Evolutionary conservation across 1,140 invertebrate genomes (phyloP), one percentile per base, ranked within the genome.

Genomic region (Caenorhabditis briggsae): DNA sequence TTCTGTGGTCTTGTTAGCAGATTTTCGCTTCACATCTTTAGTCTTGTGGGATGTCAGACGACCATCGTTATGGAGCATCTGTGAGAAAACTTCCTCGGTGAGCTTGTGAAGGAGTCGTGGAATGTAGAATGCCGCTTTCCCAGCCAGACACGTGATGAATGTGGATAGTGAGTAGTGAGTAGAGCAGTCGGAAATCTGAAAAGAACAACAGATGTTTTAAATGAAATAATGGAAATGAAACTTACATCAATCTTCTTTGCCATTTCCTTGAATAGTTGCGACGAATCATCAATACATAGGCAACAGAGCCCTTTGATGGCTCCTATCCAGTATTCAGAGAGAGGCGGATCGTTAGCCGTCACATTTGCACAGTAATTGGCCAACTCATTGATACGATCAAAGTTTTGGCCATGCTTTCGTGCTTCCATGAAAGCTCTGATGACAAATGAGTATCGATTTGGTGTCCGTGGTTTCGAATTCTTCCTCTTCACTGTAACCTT

Each of bases 321-420:
- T 0, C 41, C 58, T n/a, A 87, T 61, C 86, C 86, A 87, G 25
- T 87, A 85, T 18, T 87, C 83, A 5, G 86, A 85, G 0, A 87
- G 43, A 0, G 61, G 46, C 18, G 86, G 83, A 58, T 78, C 43
- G 18, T 87, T 85, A 6, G 86, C 86, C 1, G 86, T 78, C 9
- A 84, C 41, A 43, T 84, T 58, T 48, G 64, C 82, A 82, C 86
- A 87, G 48, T 65, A 87, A 25, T 46, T 70, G n/a, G 86, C 64
- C 61, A 87, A 58, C 3, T 87, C 82, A n/a, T 65, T 82, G 1
- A 87, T 64, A 14, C 61, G 53, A 61, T 87, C 86, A 20, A 84
- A 84, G 74, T 87, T 64, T 5, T 56, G 25, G 3, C 82, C 82
- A 16, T 55, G 48, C 25, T 58, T 25, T 8, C 61, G 48, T 18